Conservation (phyloP, 2,113 vertebrate species). For the Elephantulus edwardii region DNA sequence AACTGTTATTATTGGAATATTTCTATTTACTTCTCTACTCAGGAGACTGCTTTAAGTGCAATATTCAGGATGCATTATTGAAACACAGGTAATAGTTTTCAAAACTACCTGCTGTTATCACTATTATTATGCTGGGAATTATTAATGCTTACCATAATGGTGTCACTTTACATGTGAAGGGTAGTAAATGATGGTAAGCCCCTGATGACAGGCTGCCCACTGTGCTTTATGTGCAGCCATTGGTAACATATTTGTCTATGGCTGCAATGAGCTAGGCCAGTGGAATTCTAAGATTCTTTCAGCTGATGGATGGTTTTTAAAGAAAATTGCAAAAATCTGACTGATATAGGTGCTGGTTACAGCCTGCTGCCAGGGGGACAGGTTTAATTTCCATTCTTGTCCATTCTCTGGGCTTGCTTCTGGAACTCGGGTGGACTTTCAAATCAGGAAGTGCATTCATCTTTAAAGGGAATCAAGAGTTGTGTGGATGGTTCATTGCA, state of each 20-base stretch:
- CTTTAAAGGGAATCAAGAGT: not conserved
- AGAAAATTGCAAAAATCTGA: too few relatives aligned
- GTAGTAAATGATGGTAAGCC: conserved; percentile 51
- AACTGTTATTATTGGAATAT: conserved; percentile 45
- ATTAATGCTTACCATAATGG: conserved; percentile 46
- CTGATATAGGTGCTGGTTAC: not conserved
- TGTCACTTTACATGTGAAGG: conserved; percentile 44
- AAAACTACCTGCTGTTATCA: conserved; percentile 9
- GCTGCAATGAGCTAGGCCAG: not conserved
- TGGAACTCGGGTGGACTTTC: not conserved
- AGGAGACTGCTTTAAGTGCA: conserved; percentile 33
- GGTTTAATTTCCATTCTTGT: too few relatives aligned
- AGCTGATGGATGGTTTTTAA: not conserved
- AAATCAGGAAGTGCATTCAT: not conserved
- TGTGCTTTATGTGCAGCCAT: not conserved
- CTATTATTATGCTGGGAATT: conserved; percentile 45
- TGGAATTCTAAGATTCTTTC: conserved; percentile 30
- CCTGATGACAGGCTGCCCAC: not conserved
- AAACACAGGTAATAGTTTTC: conserved; percentile 46
- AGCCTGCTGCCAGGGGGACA: not conserved
- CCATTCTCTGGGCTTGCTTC: not conserved
- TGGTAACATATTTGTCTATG: conserved; percentile 21
- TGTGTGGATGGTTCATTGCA: not conserved
- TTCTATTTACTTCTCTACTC: conserved; percentile 22
- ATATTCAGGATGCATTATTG: conserved; percentile 37